Conservation (phyloP, 2,113 vertebrate species). For the Narcine bancroftii region DNA sequence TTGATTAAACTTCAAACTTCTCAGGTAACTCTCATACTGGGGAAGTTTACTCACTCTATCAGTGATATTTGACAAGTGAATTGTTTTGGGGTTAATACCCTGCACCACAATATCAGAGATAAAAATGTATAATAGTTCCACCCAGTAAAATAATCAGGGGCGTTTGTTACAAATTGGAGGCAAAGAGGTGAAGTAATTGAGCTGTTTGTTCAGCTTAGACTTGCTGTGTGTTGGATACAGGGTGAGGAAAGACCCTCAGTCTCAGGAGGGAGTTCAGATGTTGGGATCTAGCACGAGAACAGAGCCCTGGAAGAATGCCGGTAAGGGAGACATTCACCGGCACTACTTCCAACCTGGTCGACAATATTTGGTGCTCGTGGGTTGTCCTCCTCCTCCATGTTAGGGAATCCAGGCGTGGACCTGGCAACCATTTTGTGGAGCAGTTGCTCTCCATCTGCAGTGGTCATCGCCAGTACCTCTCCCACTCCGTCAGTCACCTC, state of each 20-base stretch:
- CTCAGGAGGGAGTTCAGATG: too few relatives aligned
- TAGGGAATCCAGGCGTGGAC: too few relatives aligned
- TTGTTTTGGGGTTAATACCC: neutral
- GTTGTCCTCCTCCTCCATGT: too few relatives aligned
- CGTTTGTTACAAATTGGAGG: neutral
- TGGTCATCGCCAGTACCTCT: too few relatives aligned
- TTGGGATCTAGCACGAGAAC: too few relatives aligned
- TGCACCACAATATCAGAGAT: neutral
- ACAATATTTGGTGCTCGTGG: too few relatives aligned
- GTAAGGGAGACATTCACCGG: too few relatives aligned
- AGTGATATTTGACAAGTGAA: neutral
- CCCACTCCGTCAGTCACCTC: too few relatives aligned
- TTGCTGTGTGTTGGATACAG: neutral
- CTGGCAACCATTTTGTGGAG: too few relatives aligned
- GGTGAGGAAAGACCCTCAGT: neutral
- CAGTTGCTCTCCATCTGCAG: too few relatives aligned
- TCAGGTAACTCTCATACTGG: neutral
- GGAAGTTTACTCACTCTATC: neutral
- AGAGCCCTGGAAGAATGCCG: too few relatives aligned
- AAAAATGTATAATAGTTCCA: neutral
- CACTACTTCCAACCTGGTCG: too few relatives aligned
- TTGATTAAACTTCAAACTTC: neutral
- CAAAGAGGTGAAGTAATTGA: neutral
- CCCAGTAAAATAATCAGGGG: neutral
- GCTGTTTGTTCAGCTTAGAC: neutral